A percentile compares a stretch with the other conserved stretches of the same genome.
Evolutionary conservation across 2,113 vertebrate genomes (phyloP).

Genomic region (Neodontobutis hainanensis): DNA sequence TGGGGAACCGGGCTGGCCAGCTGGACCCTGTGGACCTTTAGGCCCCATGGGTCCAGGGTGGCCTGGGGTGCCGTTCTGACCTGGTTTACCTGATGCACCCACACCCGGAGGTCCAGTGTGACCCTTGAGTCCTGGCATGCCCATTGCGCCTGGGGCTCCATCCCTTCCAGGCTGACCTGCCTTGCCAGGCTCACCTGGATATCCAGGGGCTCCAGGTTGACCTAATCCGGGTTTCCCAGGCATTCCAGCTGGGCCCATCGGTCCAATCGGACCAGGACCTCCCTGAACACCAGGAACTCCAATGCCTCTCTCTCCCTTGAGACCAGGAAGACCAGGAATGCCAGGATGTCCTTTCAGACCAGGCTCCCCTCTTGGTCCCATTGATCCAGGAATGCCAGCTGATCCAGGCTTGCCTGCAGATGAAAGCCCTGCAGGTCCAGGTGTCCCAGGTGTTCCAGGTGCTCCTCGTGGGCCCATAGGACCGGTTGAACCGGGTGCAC

Average conservation of each 20-base stretch:
- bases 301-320: constrained; percentile 87
- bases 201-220: constrained; percentile 84
- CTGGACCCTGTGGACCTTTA: constrained; percentile 77
- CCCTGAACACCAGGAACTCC: constrained; percentile 87
- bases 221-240: constrained; percentile 86
- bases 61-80: constrained; percentile 78
- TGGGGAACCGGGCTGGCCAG: constrained; percentile 76
- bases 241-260: constrained; percentile 85
- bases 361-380: constrained; percentile 83
- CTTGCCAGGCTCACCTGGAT: constrained; percentile 89
- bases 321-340: constrained; percentile 84
- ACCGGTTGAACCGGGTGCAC: constrained; percentile 83
- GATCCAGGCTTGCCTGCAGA: constrained; percentile 88
- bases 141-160: constrained; percentile 82
- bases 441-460: constrained; percentile 83
- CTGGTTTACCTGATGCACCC: constrained; percentile 76
- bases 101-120: constrained; percentile 80
- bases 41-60: constrained; percentile 69
- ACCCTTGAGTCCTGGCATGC: constrained; percentile 85
- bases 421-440: constrained; percentile 86
- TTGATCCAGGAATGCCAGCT: constrained; percentile 81
- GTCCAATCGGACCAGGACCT: constrained; percentile 82
- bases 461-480: constrained; percentile 86
- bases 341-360: constrained; percentile 89
- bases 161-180: constrained; percentile 86